Base-by-base conservation (phyloP, 2,113 vertebrate species). In the Tamias sibiricus region DNA sequence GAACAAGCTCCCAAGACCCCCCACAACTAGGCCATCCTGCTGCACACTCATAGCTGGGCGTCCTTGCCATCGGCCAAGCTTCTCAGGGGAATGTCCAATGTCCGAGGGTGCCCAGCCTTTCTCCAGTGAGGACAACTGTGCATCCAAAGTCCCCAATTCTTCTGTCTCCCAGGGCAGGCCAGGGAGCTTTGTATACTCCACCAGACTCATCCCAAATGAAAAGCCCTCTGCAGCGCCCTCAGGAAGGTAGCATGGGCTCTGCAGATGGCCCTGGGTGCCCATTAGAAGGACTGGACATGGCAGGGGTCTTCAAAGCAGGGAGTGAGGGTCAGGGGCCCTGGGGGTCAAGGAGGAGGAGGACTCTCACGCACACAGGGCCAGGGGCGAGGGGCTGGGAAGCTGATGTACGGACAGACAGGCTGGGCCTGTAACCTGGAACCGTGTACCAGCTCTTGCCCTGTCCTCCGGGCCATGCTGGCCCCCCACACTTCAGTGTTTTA, bases 81-180 rank as follows among this genome's bases (percentile, higher is more conserved):
- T 57, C 66, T 66, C 6, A 9, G 47, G 12, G 10, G 86, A 44
- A 26, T 37, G 16, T 7, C 26, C 13, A 32, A n/a, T 26, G 30
- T 72, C 26, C 19, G 10, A 3, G 7, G 16, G 6, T 4, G 12
- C 16, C 30, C 26, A 40, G 30, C 40, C 12, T n/a, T n/a, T 28
- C 47, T 57, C 40, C 69, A 47, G 40, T 37, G 59, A 28, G n/a
- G 64, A 35, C 35, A 42, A 16, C 72, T 47, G 57, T 11, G 32
- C 59, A 1, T 17, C 59, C 64, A 20, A 4, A 0, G 6, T 35
- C 52, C 44, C 0, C 17, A 62, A 62, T 24, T 1, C 84, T n/a
- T 54, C n/a, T 82, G 11, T 30, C 77, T 47, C 76, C 42, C 2
- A 12, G 40, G 28, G 30, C 26, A 3, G 24, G 42, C 11, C 8